Conservation (phyloP, 2,113 vertebrate genomes). For the Cottus gobio region DNA sequence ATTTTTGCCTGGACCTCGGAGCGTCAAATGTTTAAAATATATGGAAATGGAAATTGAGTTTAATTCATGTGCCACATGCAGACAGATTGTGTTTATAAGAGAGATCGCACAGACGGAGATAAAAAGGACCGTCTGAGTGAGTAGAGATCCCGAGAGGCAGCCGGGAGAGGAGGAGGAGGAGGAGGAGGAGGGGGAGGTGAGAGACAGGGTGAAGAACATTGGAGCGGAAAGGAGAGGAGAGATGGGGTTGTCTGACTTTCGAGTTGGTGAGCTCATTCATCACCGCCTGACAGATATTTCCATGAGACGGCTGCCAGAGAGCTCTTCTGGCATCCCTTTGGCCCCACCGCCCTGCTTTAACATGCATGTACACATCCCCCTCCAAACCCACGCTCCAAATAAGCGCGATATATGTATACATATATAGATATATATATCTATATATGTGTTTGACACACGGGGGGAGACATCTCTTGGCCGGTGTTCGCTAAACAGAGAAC, state of each 20-base stretch:
- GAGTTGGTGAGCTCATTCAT: conserved; percentile 68
- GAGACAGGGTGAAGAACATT: conserved; percentile 44
- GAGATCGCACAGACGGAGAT: conserved; percentile 59
- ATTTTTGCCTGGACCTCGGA: background rate
- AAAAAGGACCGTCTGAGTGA: conserved; percentile 50
- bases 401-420: background rate
- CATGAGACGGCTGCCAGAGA: conserved; percentile 50
- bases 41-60: conserved; percentile 7
- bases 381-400: background rate
- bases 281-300: conserved; percentile 69
- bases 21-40: background rate
- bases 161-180: conserved; percentile 35
- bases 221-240: conserved; percentile 50
- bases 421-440: no score
- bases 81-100: conserved; percentile 33
- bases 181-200: conserved; percentile 33
- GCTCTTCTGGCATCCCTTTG: conserved; percentile 53
- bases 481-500: conserved; percentile 4
- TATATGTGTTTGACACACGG: background rate
- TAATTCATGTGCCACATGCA: conserved; percentile 23
- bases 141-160: conserved; percentile 49
- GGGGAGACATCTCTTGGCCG: conserved; percentile 29
- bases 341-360: conserved; percentile 30
- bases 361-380: conserved; percentile 39
- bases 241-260: conserved; percentile 51